Percentiles rank a stretch among this genome's conserved stretches.
These are phyloP conservation scores for Neostethus bicornis DNA, from an alignment of 2,797 vertebrate genomes.

Conservation along the genomic window DNA sequence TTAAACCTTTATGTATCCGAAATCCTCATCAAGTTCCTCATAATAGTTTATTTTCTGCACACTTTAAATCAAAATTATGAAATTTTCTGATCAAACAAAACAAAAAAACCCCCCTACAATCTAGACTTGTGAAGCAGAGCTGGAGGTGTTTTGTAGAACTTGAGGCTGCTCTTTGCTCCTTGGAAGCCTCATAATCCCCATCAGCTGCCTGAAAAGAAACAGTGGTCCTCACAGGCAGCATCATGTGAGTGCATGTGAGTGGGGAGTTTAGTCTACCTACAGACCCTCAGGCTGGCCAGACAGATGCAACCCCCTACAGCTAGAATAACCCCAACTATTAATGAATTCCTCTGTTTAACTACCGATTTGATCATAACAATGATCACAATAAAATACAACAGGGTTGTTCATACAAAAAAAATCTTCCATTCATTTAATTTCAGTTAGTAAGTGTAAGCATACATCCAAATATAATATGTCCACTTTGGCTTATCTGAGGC, in stretches of 20 bases:
- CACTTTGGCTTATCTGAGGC: too few species aligned
- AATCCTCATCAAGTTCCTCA: constrained; percentile 43
- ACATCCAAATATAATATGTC: not conserved
- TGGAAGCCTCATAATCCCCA: constrained; percentile 77
- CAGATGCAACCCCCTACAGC: constrained; percentile 35
- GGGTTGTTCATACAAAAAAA: not conserved
- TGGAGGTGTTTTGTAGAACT: constrained; percentile 32
- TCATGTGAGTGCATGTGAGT: constrained; percentile 83
- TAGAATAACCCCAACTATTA: constrained; percentile 9
- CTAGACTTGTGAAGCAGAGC: constrained; percentile 5
- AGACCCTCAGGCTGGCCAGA: constrained; percentile 44
- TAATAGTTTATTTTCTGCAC: constrained; percentile 50
- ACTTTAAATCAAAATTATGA: constrained; percentile 27
- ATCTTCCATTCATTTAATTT: not conserved
- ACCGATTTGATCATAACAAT: not conserved
- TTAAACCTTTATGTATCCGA: constrained; percentile 54
- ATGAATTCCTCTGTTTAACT: constrained; percentile 6
- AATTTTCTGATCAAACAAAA: constrained; percentile 20
- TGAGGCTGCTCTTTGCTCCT: constrained; percentile 45
- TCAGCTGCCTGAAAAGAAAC: constrained; percentile 80
- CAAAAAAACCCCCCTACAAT: constrained; percentile 11
- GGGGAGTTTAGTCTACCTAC: constrained; percentile 55
- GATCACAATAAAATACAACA: not conserved
- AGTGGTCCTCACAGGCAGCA: constrained; percentile 63
- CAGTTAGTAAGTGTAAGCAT: too few species aligned